Conservation (phyloP, 1,140 invertebrate genomes). For the Samia ricini region DNA sequence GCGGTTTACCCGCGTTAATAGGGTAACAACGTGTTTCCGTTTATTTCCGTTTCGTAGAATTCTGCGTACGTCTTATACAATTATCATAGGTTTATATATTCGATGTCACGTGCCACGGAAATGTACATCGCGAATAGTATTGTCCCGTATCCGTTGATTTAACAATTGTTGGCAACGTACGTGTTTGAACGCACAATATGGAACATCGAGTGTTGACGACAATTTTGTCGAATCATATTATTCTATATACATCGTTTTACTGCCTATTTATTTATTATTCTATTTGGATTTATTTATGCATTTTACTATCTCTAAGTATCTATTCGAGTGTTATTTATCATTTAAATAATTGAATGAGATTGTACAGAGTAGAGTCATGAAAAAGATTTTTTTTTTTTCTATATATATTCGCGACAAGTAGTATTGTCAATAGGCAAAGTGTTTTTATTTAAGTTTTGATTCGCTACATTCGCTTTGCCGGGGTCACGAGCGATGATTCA, state of each 20-base stretch:
- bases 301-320: not conserved
- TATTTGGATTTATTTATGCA: not conserved
- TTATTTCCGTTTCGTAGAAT: slow-evolving; percentile 14
- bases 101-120: slow-evolving; percentile 23
- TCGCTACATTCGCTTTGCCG: slow-evolving; percentile 32
- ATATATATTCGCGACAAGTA: slow-evolving; percentile 12
- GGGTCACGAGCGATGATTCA: slow-evolving; percentile 22
- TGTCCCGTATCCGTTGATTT: slow-evolving; percentile 3
- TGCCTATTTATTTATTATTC: not conserved
- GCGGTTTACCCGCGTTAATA: too few species aligned
- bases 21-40: slow-evolving; percentile 22
- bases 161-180: slow-evolving; percentile 7
- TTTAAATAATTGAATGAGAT: slow-evolving; percentile 1
- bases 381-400: slow-evolving; percentile 32
- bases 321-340: not conserved
- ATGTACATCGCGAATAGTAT: slow-evolving; percentile 35
- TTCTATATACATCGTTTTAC: not conserved
- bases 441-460: slow-evolving; percentile 46
- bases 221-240: slow-evolving; percentile 17
- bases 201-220: slow-evolving; percentile 18
- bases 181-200: slow-evolving; percentile 16
- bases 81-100: slow-evolving; percentile 3
- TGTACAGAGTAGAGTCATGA: slow-evolving; percentile 30
- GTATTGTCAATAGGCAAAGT: slow-evolving; percentile 25
- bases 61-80: not conserved